These are phyloP conservation scores for Pseudopipra pipra DNA, from an alignment of 2,113 vertebrate genomes.

Conservation along the genomic window DNA sequence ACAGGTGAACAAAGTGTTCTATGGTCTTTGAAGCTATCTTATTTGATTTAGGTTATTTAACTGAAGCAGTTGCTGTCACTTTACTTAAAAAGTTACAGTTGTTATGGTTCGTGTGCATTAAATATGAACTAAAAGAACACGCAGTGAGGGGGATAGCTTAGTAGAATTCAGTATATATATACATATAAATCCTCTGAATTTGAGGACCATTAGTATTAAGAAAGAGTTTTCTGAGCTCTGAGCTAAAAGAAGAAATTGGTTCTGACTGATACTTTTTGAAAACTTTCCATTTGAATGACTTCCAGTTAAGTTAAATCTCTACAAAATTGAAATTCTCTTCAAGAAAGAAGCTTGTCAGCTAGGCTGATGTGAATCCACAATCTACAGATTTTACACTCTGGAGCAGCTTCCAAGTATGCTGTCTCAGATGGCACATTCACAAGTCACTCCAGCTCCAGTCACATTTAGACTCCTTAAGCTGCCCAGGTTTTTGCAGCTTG, in stretches of 20 bases:
- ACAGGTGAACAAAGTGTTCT: conserved; percentile 57
- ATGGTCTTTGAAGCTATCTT: not conserved
- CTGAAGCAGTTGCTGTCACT: not conserved
- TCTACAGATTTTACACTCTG: not conserved
- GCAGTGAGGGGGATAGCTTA: not conserved
- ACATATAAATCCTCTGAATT: not conserved
- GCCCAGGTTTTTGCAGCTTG: not conserved
- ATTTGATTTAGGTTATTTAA: not conserved
- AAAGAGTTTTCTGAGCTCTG: not conserved
- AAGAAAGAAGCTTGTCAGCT: not conserved
- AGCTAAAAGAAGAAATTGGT: not conserved
- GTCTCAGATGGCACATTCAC: not conserved
- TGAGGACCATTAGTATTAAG: not conserved
- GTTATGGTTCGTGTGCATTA: not conserved
- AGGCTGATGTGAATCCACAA: not conserved
- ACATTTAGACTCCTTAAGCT: not conserved
- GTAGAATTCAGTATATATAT: not conserved
- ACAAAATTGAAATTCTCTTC: not conserved
- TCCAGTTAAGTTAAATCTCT: not conserved
- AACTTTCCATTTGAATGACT: not conserved
- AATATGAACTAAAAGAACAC: not conserved
- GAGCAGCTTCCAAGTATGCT: not conserved
- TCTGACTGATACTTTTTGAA: not conserved
- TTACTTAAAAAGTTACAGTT: not conserved
- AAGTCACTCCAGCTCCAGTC: not conserved